Evolutionary conservation across 2,797 vertebrate genomes (phyloP), one percentile per base, ranked within the genome.

Genomic region (Fringilla coelebs): DNA sequence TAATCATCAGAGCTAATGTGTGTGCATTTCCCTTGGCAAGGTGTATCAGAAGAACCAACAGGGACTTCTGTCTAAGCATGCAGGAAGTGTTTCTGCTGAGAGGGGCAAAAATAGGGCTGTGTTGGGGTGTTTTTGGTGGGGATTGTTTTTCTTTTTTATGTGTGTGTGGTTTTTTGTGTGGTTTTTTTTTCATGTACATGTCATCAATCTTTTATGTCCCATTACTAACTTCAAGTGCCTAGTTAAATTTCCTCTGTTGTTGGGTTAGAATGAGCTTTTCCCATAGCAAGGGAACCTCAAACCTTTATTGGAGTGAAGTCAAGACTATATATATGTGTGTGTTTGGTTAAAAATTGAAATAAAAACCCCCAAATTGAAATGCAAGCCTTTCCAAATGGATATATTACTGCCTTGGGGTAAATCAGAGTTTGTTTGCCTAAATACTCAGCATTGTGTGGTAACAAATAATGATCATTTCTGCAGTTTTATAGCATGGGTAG

Each of bases 151-250:
- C 26, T 4, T 5, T 8, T 43, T 4, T 43, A 4, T 43, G 22
- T 49, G 6, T 24, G 45, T 13, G 11, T 9, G 3, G 22, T 36
- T 20, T 7, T 14, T 7, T 6, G 7, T 9, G 26, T 5, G 3
- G 4, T 17, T 2, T 6, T 7, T 7, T 16, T 17, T 11, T 12
- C 13, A 20, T n/a, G 3, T 54, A 4, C 5, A 9, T 29, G 13
- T 68, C 14, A 26, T 26, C 12, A 22, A 6, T 55, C 8, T 57
- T 52, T 79, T 61, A 55, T 72, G 10, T 85, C 20, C 29, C 3
- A 6, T 57, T 41, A 82, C 7, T 34, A n/a, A 46, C 72, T 89
- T 66, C 13, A 62, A 7, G 14, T 51, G 32, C 7, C 25, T 61
- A 18, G 5, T 7, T 49, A 41, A 34, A 7, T 0, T 25, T 18